Evolutionary conservation across 1,140 invertebrate species (phyloP), one percentile per base, ranked within the genome.

Genomic region (Hycleus cichorii): DNA sequence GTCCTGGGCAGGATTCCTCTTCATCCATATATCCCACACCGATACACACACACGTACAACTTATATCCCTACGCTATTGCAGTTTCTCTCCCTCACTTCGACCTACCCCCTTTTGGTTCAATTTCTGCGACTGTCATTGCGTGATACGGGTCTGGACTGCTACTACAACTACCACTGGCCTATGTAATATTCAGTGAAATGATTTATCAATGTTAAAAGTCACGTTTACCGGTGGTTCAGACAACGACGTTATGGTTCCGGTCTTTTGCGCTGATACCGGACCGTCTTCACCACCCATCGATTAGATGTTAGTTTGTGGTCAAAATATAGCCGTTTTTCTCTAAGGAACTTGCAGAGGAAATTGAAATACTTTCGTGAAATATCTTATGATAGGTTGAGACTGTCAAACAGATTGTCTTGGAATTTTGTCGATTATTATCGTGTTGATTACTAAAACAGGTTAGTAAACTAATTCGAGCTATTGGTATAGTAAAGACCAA

Each of bases 191-290:
- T 57, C 48, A 57, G 48, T 43, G 49, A 52, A 58, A 55, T 63
- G 60, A 63, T 63, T 63, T 63, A 63, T 63, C 57, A 54, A 53
- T 49, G 53, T 58, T 57, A 63, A 59, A 63, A 63, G 57, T 63
- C 57, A 63, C 57, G 57, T 63, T 52, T 57, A 47, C 49, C 57
- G 57, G 45, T 56, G 57, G 57, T 59, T 47, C 42, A 50, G 51
- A 62, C 46, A 57, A 49, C 47, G 52, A 53, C 43, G 38, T 53
- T 38, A 32, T 32, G 32, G 32, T 32, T 32, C 7, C 32, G 32
- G 7, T 32, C 32, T 32, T 32, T 4, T 32, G 7, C 32, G 32
- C 7, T 32, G 32, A 32, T 32, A 32, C 7, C 32, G 32, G 7
- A 32, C 32, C 32, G 32, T 18, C 18, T 18, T 18, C 18, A 18